Percentiles rank a stretch among this genome's conserved stretches.
phyloP scores from a whole-genome alignment of 1,140 invertebrate genomes.

The Achatina immaculata region DNA sequence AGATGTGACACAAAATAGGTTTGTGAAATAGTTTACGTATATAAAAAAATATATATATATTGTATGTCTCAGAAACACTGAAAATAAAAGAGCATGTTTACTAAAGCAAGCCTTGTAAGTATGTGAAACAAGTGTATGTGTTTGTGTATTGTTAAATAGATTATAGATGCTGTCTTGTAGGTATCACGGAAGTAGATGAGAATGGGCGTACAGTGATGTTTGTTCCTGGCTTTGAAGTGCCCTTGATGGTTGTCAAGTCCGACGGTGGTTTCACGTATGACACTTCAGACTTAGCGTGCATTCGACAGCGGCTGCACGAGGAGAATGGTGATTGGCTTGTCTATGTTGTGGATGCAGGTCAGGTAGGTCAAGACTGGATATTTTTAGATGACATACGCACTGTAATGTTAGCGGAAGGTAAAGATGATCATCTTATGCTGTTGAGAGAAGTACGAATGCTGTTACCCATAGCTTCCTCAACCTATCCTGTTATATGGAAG shows the following conservation, averaged over 20 bases:
- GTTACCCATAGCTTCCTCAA: too few species aligned
- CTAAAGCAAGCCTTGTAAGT: slow-evolving; percentile 6
- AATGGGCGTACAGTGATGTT: slow-evolving; percentile 96
- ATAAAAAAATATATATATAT: too few species aligned
- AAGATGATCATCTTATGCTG: too few species aligned
- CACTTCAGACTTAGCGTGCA: slow-evolving; percentile 95
- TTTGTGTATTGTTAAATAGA: too few species aligned
- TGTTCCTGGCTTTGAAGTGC: slow-evolving; percentile 76
- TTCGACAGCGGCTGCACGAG: slow-evolving; percentile 89
- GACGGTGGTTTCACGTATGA: slow-evolving; percentile 99
- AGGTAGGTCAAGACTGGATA: slow-evolving; percentile 72
- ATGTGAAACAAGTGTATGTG: too few species aligned
- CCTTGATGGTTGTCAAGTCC: slow-evolving; percentile 95
- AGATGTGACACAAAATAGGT: too few species aligned
- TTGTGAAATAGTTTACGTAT: too few species aligned
- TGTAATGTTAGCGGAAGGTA: neutral
- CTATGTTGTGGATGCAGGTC: slow-evolving; percentile 96
- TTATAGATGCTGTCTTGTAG: too few species aligned
- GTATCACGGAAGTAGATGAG: slow-evolving; percentile 79
- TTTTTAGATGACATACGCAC: neutral
- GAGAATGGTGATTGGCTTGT: slow-evolving; percentile 93
- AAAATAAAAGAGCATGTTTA: neutral
- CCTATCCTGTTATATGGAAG: too few species aligned
- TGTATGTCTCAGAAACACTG: too few species aligned
- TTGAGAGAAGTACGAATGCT: too few species aligned